Percentiles rank a stretch among this genome's conserved stretches.
Conservation (phyloP, 2,113 vertebrate species). For the Canis aureus region DNA sequence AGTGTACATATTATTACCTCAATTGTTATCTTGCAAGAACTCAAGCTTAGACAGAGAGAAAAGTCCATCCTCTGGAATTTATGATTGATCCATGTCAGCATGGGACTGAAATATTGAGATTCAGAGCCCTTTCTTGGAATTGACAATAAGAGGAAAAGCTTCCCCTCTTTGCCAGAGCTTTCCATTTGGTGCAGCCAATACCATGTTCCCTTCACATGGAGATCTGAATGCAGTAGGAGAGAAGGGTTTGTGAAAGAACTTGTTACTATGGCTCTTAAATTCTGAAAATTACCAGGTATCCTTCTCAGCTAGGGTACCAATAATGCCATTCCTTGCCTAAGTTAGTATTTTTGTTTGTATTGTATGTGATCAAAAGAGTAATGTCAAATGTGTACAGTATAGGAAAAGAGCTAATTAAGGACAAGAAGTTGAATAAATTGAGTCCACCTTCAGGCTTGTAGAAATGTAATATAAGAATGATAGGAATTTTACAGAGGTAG, state of each 20-base stretch:
- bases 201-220: background rate
- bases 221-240: background rate
- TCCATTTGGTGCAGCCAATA: background rate
- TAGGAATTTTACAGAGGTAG: background rate
- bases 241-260: background rate
- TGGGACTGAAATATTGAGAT: background rate
- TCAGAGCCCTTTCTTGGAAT: background rate
- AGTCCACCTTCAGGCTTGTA: background rate
- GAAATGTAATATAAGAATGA: background rate
- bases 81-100: background rate
- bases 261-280: background rate
- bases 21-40: background rate
- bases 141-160: background rate
- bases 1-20: background rate
- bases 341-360: background rate
- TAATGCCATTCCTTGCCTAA: background rate
- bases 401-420: background rate
- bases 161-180: background rate
- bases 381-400: background rate
- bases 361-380: background rate
- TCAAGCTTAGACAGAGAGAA: background rate
- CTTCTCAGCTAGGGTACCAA: background rate
- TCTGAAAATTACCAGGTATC: background rate
- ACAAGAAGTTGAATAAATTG: background rate
- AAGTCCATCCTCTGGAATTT: background rate